Evolutionary conservation across 2,113 vertebrate species (phyloP).

Genomic region (Phoxinus phoxinus): DNA sequence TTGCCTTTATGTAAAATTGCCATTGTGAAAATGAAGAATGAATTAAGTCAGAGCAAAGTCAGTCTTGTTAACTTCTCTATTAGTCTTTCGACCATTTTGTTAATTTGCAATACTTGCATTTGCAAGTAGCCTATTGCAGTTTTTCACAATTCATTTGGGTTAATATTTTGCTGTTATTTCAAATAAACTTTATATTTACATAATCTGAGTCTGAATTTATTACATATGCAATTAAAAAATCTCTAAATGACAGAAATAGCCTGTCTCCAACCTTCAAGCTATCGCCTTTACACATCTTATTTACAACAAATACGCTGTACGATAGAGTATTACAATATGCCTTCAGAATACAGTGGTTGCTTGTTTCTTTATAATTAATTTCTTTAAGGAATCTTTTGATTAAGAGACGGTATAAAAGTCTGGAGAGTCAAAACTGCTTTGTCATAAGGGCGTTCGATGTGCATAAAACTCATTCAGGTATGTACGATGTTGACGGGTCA

Average conservation of each 20-base stretch:
- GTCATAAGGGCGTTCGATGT: conserved; percentile 23
- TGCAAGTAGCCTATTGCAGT: too few species aligned
- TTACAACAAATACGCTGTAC: conserved; percentile 65
- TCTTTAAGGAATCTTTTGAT: conserved; percentile 59
- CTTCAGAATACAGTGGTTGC: conserved; percentile 65
- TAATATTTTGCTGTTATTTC: conserved; percentile 66
- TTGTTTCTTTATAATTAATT: conserved; percentile 63
- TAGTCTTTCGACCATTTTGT: neutral
- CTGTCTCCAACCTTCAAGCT: conserved; percentile 63
- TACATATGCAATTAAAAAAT: conserved; percentile 79
- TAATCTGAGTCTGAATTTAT: conserved; percentile 78
- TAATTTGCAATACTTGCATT: neutral
- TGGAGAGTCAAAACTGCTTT: conserved; percentile 60
- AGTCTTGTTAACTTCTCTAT: too few species aligned
- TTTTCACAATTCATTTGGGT: neutral
- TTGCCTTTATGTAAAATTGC: neutral
- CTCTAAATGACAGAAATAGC: conserved; percentile 75
- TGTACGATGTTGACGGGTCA: conserved; percentile 71
- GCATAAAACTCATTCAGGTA: conserved; percentile 60
- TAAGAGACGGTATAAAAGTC: conserved; percentile 55
- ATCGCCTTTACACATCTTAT: conserved; percentile 67
- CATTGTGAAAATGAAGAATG: neutral
- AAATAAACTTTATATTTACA: conserved; percentile 83
- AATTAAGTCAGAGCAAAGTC: neutral
- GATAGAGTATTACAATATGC: conserved; percentile 65